Base-by-base conservation (phyloP, 2,113 vertebrate species). In the Zosterops hypoxanthus region DNA sequence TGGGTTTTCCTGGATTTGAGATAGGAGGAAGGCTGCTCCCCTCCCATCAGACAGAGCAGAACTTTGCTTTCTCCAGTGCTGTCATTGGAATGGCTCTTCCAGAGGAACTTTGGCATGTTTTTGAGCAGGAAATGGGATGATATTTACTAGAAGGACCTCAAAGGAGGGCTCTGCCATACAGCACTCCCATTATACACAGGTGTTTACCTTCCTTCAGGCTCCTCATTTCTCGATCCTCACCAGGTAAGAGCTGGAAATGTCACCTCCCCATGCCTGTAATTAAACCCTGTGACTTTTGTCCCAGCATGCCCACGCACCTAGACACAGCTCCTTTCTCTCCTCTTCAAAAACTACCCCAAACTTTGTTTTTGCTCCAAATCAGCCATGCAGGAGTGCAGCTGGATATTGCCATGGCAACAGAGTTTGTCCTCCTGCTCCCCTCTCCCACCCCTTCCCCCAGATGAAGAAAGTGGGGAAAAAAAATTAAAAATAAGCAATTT, bases 401-500 rank as follows among this genome's bases (percentile, higher is more conserved):
- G 81, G 60, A 7, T 7, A 60, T 88, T 39, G 31, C 53, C 81
- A 90, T 19, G 63, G 86, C 50, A 92, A 90, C 89, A 2, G 70
- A 88, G 55, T 68, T 82, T n/a, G 46, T 60, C 39, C 82, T 82
- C 28, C 60, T 39, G 31, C 31, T 24, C n/a, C 25, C 5, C 36
- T 50, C 34, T n/a, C 75, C 0, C 0, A 44, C 52, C 75, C 44
- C 19, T 72, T 70, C 52, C 31, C 28, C 53, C 24, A 33, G 66
- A 73, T 24, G 26, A 81, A 90, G 80, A 56, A 71, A 63, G 6
- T 28, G 14, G 12, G 7, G 4, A 11, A 19, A 25, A n/a, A 34
- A 49, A 66, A 68, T 61, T 70, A 64, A 93, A 93, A 93, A 56
- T 11, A 91, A 97, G 94, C 83, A 73, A 68, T 94, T 95, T 95